These are phyloP conservation scores for Myiotriccus ornatus DNA, from an alignment of 2,797 vertebrate species.

Conservation along the genomic window DNA sequence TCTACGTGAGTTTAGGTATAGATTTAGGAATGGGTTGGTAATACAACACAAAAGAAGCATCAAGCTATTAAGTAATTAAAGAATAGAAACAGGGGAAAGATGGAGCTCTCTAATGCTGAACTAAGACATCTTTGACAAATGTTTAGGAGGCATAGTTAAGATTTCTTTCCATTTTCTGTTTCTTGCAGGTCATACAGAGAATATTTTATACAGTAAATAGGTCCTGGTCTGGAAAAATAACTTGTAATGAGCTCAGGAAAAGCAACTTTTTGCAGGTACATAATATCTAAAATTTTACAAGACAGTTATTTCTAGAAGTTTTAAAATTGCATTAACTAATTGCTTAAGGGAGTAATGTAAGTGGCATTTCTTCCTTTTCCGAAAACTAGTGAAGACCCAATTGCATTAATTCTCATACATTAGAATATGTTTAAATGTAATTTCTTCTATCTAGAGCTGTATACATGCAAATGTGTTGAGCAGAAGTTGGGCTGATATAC, in stretches of 20 bases:
- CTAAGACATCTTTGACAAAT: background rate
- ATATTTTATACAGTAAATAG: constrained; percentile 96
- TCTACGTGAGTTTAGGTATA: background rate
- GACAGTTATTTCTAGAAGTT: background rate
- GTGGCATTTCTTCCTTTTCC: background rate
- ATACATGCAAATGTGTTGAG: background rate
- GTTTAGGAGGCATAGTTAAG: background rate
- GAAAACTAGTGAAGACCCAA: background rate
- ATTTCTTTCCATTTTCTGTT: background rate
- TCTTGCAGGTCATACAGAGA: constrained; percentile 89
- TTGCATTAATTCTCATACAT: background rate
- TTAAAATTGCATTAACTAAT: background rate
- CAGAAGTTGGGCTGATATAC: background rate
- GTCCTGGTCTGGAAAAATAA: constrained; percentile 93
- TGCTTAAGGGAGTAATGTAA: background rate
- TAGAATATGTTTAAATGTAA: background rate
- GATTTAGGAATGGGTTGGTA: background rate
- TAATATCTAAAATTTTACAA: background rate
- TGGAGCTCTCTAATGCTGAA: background rate
- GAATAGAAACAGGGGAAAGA: background rate
- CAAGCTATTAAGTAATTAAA: background rate
- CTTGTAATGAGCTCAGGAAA: constrained; percentile 87
- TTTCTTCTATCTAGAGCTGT: background rate
- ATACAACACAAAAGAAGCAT: background rate
- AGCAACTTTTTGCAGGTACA: constrained; percentile 91